These are phyloP conservation scores for Lasioglossum baleicum DNA, from an alignment of 1,140 invertebrate species.

Conservation along the genomic window DNA sequence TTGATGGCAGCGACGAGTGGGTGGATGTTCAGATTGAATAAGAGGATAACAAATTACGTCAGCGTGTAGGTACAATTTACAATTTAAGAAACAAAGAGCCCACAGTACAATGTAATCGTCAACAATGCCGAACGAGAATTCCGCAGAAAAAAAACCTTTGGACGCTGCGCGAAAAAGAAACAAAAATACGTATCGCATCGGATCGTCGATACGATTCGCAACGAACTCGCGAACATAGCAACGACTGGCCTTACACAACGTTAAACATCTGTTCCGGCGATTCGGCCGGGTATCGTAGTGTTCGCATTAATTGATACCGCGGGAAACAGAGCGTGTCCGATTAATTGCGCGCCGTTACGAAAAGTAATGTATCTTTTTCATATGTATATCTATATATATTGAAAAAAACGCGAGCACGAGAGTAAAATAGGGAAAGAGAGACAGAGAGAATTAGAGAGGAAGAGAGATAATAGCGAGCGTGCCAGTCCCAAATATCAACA, in stretches of 20 bases:
- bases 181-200: background rate
- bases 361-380: background rate
- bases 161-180: background rate
- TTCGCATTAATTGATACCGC: background rate
- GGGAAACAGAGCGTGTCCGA: constrained; percentile 25
- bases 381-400: background rate
- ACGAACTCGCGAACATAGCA: background rate
- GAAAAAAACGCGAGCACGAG: too few relatives aligned
- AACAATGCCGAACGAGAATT: too few relatives aligned
- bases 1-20: background rate
- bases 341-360: background rate
- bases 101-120: too few relatives aligned
- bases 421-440: background rate
- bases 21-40: background rate
- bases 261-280: background rate
- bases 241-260: background rate
- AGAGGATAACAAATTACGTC: background rate
- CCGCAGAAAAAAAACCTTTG: too few relatives aligned
- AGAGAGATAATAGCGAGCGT: background rate
- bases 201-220: background rate
- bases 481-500: background rate
- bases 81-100: too few relatives aligned
- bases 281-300: background rate
- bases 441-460: background rate
- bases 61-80: background rate